Base-by-base conservation (phyloP, 2,888 invertebrate species). In the Acrobasis repandana region DNA sequence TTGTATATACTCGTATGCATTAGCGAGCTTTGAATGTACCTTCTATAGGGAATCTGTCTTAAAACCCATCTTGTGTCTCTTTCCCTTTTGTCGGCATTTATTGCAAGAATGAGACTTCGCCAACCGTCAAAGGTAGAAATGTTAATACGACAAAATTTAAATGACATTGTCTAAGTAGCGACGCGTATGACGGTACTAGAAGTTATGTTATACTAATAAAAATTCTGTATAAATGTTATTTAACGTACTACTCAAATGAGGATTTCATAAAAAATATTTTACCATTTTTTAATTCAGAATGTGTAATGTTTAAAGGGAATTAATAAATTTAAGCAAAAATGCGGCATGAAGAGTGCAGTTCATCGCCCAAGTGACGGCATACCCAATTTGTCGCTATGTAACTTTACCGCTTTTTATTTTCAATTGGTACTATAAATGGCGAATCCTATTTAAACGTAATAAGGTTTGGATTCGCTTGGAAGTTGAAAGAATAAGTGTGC, bases 331-430 rank as follows among this genome's bases (percentile, higher is more conserved):
- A 15, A 28, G 34, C 16, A 47, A 60, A 52, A 46, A 47, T 52
- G 43, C 61, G 65, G 63, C 66, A 61, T 64, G 70, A 69, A 63
- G 63, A 58, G 36, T 33, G 64, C 58, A 66, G 62, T 68, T 69
- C 72, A 73, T 71, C 62, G 64, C 69, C 68, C 73, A 73, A 73
- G 74, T 68, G 71, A 65, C 67, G 75, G 73, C 75, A 77, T 76
- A 74, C 76, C 74, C 76, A 80, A 83, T 82, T 82, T 80, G 79
- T 80, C 75, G 74, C 72, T 71, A 70, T 71, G 69, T 71, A 63
- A 58, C 58, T 57, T 63, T 54, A 49, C 52, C 47, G 47, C n/a
- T 16, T 60, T 52, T 33, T 10, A 38, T 47, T 51, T 52, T 33
- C 52, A 14, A 6, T 57, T 18, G 59, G 61, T 60, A 63, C 46